Evolutionary conservation across 2,113 vertebrate species (phyloP).

Genomic region (Hoplias malabaricus): DNA sequence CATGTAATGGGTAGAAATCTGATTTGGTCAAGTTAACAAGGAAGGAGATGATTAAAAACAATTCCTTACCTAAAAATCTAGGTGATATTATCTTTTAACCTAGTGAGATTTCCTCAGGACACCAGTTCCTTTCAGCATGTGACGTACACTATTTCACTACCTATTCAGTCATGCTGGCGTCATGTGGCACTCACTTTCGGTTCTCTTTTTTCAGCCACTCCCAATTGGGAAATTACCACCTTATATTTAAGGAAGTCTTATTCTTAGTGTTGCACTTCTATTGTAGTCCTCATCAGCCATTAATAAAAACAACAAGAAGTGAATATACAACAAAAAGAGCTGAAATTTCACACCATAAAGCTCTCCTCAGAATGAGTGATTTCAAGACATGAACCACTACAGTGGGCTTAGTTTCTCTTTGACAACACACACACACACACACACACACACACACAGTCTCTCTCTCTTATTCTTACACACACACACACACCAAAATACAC

Average conservation of each 20-base stretch:
- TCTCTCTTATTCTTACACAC: too few relatives aligned
- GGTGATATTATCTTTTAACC: not conserved
- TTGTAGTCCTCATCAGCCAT: not conserved
- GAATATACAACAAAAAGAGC: not conserved
- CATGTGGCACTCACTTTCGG: conserved; percentile 48
- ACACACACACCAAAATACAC: not conserved
- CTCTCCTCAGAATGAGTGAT: not conserved
- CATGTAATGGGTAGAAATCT: too few relatives aligned
- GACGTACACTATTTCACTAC: conserved; percentile 33
- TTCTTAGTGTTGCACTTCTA: not conserved
- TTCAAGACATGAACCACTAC: conserved; percentile 34
- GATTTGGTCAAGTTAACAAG: too few relatives aligned
- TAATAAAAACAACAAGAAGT: not conserved
- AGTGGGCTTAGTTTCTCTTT: conserved; percentile 25
- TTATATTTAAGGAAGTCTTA: conserved; percentile 38
- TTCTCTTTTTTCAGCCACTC: conserved; percentile 41
- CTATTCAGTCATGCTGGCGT: conserved; percentile 12
- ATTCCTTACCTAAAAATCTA: not conserved
- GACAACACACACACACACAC: not conserved
- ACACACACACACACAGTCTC: conserved; percentile 1
- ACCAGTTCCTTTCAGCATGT: conserved; percentile 1
- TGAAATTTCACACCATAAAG: not conserved
- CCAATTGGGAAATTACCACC: conserved; percentile 48
- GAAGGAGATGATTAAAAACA: too few relatives aligned
- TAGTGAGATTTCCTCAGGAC: not conserved